phyloP scores from a whole-genome alignment of 2,797 vertebrate genomes.

The Novumbra hubbsi region DNA sequence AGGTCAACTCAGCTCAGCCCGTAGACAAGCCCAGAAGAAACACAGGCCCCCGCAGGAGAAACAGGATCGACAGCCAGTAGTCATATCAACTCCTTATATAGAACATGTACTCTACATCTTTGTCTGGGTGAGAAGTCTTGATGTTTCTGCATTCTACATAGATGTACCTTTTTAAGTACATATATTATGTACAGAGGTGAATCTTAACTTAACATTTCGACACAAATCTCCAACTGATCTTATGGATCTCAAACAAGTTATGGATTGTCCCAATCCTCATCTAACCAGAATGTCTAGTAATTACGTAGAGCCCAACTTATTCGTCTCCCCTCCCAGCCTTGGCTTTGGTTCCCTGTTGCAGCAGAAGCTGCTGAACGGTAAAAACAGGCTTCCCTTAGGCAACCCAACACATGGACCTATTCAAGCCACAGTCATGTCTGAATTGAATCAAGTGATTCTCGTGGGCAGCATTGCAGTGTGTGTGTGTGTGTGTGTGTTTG shows the following conservation, averaged over 20 bases:
- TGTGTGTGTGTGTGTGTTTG: slow-evolving; percentile 6
- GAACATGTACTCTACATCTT: slow-evolving; percentile 13
- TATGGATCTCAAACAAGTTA: no score
- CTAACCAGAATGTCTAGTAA: slow-evolving; percentile 37
- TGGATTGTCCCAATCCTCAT: background rate
- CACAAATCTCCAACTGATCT: background rate
- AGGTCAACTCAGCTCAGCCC: slow-evolving; percentile 7
- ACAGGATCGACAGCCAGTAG: slow-evolving; percentile 30
- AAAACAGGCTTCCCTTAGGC: slow-evolving; percentile 50
- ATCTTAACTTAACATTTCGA: background rate
- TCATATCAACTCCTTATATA: slow-evolving; percentile 44
- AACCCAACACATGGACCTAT: slow-evolving; percentile 45
- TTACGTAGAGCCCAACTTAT: slow-evolving; percentile 54
- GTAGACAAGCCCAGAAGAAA: slow-evolving; percentile 30
- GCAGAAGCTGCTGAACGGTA: slow-evolving; percentile 46
- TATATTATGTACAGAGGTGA: background rate
- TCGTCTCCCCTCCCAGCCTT: slow-evolving; percentile 32
- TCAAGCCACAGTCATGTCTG: slow-evolving; percentile 44
- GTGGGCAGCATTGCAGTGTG: background rate
- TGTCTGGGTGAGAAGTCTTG: background rate
- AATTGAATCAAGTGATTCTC: slow-evolving; percentile 45
- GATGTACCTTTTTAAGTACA: background rate
- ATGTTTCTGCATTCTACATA: background rate
- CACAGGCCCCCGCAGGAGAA: slow-evolving; percentile 16
- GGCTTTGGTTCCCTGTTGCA: slow-evolving; percentile 18